Evolutionary conservation across 2,113 vertebrate species (phyloP).

Genomic region (Tringa solitaria): DNA sequence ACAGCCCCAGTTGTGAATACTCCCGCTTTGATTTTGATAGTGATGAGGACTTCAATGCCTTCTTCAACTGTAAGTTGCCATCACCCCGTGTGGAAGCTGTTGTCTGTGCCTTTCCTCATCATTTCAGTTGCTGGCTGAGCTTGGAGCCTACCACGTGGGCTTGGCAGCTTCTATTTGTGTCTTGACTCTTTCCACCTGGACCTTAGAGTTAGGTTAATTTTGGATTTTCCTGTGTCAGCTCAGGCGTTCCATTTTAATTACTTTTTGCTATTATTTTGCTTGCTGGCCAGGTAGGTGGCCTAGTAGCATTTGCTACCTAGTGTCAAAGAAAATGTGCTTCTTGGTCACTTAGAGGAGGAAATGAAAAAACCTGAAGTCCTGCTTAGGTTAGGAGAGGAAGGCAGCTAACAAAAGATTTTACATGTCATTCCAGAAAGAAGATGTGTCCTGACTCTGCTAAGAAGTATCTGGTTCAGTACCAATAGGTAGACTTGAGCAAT

Average conservation of each 20-base stretch:
- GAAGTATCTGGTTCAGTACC: not conserved
- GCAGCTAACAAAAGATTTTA: not conserved
- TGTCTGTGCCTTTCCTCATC: not conserved
- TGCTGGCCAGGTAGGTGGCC: not conserved
- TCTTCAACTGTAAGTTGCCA: constrained; percentile 88
- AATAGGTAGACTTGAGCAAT: not conserved
- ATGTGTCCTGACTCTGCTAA: not conserved
- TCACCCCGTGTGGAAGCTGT: not conserved
- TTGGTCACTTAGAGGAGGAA: not conserved
- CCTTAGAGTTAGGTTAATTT: not conserved
- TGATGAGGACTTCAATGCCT: constrained; percentile 92
- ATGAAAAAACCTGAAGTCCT: not conserved
- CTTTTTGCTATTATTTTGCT: not conserved
- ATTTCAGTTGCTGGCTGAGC: not conserved
- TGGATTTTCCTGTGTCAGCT: not conserved
- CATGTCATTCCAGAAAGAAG: not conserved
- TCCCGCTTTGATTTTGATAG: constrained; percentile 95
- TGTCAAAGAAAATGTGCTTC: not conserved
- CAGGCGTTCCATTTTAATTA: not conserved
- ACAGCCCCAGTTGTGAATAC: constrained; percentile 90
- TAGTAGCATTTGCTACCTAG: not conserved
- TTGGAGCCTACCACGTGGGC: not conserved
- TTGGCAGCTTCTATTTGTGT: not conserved
- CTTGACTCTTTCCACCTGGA: not conserved
- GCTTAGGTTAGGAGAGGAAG: not conserved